Percentiles rank a stretch among this genome's conserved stretches.
Evolutionary conservation across 2,113 vertebrate genomes (phyloP).

Genomic region (Phyllostomus hastatus): DNA sequence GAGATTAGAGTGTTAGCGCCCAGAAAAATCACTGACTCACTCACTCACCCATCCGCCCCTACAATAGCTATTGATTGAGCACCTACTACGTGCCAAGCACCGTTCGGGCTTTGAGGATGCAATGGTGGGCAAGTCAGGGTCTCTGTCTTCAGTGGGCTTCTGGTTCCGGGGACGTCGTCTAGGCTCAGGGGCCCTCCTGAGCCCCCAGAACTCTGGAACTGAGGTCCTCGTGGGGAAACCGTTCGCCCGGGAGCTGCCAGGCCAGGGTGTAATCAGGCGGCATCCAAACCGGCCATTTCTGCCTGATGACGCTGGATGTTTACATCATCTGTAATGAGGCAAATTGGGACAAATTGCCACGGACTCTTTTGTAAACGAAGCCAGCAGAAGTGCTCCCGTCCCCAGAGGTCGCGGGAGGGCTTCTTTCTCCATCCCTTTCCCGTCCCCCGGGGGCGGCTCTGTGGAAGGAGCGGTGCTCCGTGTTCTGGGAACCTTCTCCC

Average conservation of each 20-base stretch:
- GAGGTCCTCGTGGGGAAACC: not conserved
- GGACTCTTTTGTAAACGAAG: constrained; percentile 66
- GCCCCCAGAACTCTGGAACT: not conserved
- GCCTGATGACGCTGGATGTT: constrained; percentile 14
- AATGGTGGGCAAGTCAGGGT: not conserved
- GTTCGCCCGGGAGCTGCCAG: not conserved
- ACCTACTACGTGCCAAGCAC: not conserved
- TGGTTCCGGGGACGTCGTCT: no score
- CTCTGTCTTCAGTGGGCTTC: not conserved
- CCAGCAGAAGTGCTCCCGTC: not conserved
- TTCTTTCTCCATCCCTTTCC: not conserved
- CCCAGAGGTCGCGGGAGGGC: not conserved
- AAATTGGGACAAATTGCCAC: constrained; percentile 64
- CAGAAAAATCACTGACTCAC: not conserved
- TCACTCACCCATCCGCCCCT: not conserved
- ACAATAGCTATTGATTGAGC: not conserved
- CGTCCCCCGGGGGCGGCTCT: not conserved
- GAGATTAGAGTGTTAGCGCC: not conserved
- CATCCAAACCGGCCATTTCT: not conserved
- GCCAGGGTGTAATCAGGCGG: not conserved
- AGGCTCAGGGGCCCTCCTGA: not conserved
- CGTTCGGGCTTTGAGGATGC: not conserved
- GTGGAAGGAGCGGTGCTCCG: not conserved
- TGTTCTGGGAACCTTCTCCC: not conserved
- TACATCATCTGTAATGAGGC: constrained; percentile 57